A percentile compares a stretch with the other conserved stretches of the same genome.
Conservation (phyloP, 2,888 invertebrate species). For the Epinotia demarniana region DNA sequence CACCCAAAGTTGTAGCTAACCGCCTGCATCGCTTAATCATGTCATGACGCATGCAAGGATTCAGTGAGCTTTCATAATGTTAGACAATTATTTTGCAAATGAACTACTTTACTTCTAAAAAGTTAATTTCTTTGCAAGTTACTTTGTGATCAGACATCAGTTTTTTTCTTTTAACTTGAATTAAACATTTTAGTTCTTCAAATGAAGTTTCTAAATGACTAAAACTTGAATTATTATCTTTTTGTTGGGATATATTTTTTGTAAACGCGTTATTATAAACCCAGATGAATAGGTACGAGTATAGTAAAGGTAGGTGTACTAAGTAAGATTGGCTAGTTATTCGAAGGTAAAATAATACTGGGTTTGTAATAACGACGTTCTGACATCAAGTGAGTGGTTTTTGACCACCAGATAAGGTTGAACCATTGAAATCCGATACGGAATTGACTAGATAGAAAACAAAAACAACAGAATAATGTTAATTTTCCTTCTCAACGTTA, state of each 20-base stretch:
- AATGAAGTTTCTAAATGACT: background rate
- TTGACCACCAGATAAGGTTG: background rate
- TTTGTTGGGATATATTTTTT: background rate
- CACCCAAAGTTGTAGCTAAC: slow-evolving; percentile 46
- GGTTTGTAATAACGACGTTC: slow-evolving; percentile 11
- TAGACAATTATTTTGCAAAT: background rate
- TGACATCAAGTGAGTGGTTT: background rate
- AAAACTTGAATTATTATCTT: background rate
- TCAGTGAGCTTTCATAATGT: background rate
- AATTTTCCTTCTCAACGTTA: background rate
- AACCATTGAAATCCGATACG: slow-evolving; percentile 8
- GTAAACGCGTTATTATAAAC: slow-evolving; percentile 1
- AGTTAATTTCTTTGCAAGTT: background rate
- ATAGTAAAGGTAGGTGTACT: background rate
- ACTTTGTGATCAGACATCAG: background rate
- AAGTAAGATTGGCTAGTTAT: background rate
- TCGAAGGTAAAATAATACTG: background rate
- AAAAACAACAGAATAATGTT: background rate
- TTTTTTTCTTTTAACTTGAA: background rate
- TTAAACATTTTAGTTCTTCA: background rate
- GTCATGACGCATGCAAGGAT: slow-evolving; percentile 7
- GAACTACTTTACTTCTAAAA: background rate
- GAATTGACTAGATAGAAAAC: background rate
- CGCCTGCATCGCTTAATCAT: background rate
- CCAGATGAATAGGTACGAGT: slow-evolving; percentile 10